phyloP scores from a whole-genome alignment of 2,113 vertebrate genomes.

The Scytalopus superciliaris region DNA sequence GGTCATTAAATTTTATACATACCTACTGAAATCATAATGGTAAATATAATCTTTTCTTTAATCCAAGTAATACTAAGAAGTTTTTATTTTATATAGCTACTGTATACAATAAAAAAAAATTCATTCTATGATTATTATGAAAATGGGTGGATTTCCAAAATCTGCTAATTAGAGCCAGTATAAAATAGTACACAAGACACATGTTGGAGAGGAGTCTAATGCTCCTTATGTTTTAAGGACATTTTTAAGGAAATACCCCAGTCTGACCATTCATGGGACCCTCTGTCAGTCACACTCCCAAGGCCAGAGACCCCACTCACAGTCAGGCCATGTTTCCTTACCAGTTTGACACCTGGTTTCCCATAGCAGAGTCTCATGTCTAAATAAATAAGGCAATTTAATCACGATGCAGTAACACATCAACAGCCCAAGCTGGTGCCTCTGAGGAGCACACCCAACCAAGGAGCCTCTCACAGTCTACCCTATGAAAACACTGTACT shows the following conservation, averaged over 20 bases:
- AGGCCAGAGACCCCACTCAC: not conserved
- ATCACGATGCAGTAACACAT: not conserved
- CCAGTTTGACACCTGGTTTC: accelerated
- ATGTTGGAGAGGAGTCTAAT: not conserved
- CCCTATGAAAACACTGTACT: not conserved
- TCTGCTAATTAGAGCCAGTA: not conserved
- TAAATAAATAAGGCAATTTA: not conserved
- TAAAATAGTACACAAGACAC: not conserved
- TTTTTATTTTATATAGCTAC: not conserved
- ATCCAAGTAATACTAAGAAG: not conserved
- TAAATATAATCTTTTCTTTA: not conserved
- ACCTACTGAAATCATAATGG: not conserved
- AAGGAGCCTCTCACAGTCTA: not conserved
- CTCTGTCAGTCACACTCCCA: not conserved
- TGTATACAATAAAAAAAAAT: not conserved
- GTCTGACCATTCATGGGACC: accelerated
- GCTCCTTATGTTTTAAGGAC: not conserved
- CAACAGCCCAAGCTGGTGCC: not conserved
- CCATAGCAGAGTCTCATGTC: not conserved
- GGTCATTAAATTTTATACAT: constrained; percentile 7
- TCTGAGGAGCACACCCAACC: not conserved
- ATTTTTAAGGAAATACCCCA: not conserved
- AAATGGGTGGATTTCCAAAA: not conserved
- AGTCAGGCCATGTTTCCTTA: not conserved
- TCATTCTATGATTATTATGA: not conserved